Percentiles rank a stretch among this genome's conserved stretches.
Evolutionary conservation across 1,140 invertebrate genomes (phyloP).

Genomic region (Helicoverpa armigera): DNA sequence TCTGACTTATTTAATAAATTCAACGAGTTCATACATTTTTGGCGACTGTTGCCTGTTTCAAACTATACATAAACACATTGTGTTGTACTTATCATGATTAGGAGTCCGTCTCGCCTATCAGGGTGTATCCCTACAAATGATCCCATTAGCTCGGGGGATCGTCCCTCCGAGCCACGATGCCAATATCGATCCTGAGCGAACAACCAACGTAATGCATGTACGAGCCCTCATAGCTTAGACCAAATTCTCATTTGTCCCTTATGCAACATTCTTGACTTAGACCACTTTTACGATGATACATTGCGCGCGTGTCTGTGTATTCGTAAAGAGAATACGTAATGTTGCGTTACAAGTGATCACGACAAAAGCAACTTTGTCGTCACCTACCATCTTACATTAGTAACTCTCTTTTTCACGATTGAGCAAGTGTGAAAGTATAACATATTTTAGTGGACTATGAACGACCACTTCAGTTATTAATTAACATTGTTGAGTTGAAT

Average conservation of each 20-base stretch:
- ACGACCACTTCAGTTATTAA: neutral
- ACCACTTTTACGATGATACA: neutral
- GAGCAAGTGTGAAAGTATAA: slow-evolving; percentile 47
- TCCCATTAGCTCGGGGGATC: slow-evolving; percentile 61
- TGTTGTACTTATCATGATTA: slow-evolving; percentile 25
- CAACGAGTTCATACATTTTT: no score
- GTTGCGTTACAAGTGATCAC: slow-evolving; percentile 38
- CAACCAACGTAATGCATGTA: slow-evolving; percentile 39
- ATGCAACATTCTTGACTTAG: slow-evolving; percentile 4
- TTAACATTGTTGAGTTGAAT: neutral
- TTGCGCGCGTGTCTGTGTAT: neutral
- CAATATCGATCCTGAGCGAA: slow-evolving; percentile 60
- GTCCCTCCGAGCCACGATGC: slow-evolving; percentile 55
- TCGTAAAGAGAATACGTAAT: slow-evolving; percentile 28
- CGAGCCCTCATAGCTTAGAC: slow-evolving; percentile 23
- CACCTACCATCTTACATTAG: slow-evolving; percentile 2
- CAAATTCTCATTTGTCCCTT: slow-evolving; percentile 19
- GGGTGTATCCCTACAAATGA: slow-evolving; percentile 64
- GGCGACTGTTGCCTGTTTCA: no score
- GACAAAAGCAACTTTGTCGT: slow-evolving; percentile 29
- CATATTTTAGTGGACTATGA: slow-evolving; percentile 18
- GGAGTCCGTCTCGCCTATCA: slow-evolving; percentile 51
- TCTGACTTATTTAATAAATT: no score
- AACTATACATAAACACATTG: neutral
- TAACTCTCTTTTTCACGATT: slow-evolving; percentile 43